Conservation (phyloP, 2,113 vertebrate species). For the Ctenodactylus gundi region DNA sequence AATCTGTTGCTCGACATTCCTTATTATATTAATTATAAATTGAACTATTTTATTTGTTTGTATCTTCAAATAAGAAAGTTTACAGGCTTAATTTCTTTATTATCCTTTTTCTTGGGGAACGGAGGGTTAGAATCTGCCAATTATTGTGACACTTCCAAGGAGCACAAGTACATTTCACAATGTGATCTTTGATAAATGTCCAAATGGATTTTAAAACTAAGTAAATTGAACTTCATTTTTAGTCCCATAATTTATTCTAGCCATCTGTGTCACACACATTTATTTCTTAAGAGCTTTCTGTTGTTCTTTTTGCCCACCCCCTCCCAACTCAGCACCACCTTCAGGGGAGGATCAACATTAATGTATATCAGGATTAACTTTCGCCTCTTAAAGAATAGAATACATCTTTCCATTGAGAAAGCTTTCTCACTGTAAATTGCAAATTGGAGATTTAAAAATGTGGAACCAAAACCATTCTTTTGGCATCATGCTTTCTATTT, state of each 20-base stretch:
- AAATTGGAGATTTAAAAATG: constrained; percentile 78
- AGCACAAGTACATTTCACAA: constrained; percentile 73
- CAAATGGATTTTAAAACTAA: constrained; percentile 84
- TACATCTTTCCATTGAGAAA: constrained; percentile 76
- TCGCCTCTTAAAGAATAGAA: constrained; percentile 49
- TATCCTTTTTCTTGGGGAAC: neutral
- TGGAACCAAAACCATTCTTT: constrained; percentile 72
- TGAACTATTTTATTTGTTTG: neutral
- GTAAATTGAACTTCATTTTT: constrained; percentile 79
- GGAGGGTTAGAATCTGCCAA: neutral
- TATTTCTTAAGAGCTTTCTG: constrained; percentile 78
- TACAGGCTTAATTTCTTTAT: neutral
- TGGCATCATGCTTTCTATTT: constrained; percentile 79
- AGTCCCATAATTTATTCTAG: constrained; percentile 85
- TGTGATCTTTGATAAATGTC: constrained; percentile 77
- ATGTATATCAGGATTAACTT: constrained; percentile 72
- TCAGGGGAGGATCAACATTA: constrained; percentile 54
- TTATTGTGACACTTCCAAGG: constrained; percentile 51
- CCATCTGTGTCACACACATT: constrained; percentile 84
- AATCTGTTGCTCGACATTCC: neutral
- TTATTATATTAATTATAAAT: neutral
- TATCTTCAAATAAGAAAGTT: neutral
- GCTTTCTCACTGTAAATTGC: constrained; percentile 69
- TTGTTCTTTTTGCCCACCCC: constrained; percentile 38
- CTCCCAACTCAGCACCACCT: neutral